A percentile compares a stretch with the other conserved stretches of the same genome.
Conservation (phyloP, 2,113 vertebrate genomes). For the Callipepla californica region DNA sequence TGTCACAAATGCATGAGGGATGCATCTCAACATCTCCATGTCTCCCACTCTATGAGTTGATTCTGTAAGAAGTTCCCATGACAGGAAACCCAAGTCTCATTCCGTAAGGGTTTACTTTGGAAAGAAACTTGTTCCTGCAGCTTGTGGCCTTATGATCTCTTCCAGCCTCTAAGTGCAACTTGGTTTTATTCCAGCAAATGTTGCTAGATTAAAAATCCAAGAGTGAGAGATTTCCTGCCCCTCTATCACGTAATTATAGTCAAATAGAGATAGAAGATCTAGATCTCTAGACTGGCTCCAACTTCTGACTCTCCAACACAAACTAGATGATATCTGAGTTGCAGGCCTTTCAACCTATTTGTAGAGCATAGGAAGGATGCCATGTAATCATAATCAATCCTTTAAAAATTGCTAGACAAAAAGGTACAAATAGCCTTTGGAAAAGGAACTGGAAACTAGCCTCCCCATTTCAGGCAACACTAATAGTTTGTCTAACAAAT, state of each 20-base stretch:
- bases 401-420: constrained; percentile 3
- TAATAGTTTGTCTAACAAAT: background rate
- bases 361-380: constrained; percentile 14
- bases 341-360: background rate
- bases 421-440: constrained; percentile 43
- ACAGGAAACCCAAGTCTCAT: constrained; percentile 3
- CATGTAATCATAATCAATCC: background rate
- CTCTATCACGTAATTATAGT: background rate
- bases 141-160: background rate
- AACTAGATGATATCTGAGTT: fast-evolving
- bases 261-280: background rate
- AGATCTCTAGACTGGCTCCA: background rate
- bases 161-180: background rate
- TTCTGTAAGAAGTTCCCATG: constrained; percentile 35
- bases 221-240: background rate
- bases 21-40: background rate
- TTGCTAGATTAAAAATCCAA: constrained; percentile 39
- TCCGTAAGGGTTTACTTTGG: constrained; percentile 58
- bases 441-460: constrained; percentile 52
- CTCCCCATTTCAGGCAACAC: background rate
- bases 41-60: background rate
- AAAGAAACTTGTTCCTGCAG: constrained; percentile 16
- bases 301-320: background rate
- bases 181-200: constrained; percentile 31
- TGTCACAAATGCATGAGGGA: background rate